Evolutionary conservation across 2,113 vertebrate genomes (phyloP).

Genomic region (Marcusenius ussheri): DNA sequence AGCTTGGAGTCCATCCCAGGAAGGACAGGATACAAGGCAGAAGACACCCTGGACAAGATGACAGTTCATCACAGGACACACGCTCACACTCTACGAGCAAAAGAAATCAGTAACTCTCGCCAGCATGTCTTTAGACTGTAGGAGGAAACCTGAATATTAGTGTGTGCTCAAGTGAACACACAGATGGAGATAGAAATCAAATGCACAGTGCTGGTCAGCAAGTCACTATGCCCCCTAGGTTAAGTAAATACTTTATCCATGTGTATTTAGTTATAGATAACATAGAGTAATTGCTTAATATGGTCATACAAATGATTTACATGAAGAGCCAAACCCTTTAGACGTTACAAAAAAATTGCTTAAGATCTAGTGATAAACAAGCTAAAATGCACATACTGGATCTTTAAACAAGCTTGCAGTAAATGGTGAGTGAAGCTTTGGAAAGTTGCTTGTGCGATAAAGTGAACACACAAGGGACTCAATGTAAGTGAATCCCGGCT

Average conservation of each 20-base stretch:
- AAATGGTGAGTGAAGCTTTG: not conserved
- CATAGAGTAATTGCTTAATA: not conserved
- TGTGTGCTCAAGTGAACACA: not conserved
- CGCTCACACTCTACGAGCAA: not conserved
- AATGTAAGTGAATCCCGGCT: conserved; percentile 19
- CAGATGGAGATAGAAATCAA: not conserved
- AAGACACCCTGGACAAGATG: not conserved
- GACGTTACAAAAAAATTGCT: not conserved
- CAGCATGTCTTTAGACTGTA: not conserved
- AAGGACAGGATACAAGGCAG: not conserved
- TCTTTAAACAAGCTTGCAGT: not conserved
- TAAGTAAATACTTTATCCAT: not conserved
- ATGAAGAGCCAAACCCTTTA: not conserved
- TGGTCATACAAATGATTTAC: not conserved
- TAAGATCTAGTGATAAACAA: not conserved
- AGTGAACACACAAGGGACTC: not conserved
- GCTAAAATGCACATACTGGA: not conserved
- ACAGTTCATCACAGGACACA: not conserved
- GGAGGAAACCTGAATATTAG: not conserved
- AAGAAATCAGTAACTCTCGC: not conserved
- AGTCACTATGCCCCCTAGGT: not conserved
- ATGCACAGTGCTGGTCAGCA: not conserved
- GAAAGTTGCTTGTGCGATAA: not conserved
- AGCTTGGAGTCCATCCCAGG: not conserved
- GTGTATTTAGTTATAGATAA: not conserved